phyloP scores from a whole-genome alignment of 1,140 invertebrate species.

The Sycophila sp. region DNA sequence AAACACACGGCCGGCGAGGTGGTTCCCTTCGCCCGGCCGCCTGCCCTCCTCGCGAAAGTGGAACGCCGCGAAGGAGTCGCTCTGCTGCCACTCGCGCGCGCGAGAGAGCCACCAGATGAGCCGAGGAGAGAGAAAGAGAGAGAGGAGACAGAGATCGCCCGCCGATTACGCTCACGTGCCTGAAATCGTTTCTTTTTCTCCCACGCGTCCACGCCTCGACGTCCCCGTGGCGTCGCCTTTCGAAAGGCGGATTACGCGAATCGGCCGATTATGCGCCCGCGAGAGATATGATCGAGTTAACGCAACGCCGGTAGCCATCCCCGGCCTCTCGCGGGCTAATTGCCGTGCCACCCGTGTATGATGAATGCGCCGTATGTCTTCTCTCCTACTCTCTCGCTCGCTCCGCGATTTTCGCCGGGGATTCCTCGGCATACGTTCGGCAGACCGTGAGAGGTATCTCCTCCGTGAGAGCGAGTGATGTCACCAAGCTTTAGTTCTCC shows the following conservation, averaged over 20 bases:
- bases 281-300: slow-evolving; percentile 26
- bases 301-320: slow-evolving; percentile 5
- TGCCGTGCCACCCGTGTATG: background rate
- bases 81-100: slow-evolving; percentile 33
- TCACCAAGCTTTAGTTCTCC: background rate
- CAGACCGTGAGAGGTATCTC: background rate
- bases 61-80: slow-evolving; percentile 65
- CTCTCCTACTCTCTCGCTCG: background rate
- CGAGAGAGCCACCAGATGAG: slow-evolving; percentile 18
- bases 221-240: slow-evolving; percentile 13
- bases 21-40: slow-evolving; percentile 37
- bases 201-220: slow-evolving; percentile 46
- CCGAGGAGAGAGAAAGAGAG: slow-evolving; percentile 33
- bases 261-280: slow-evolving; percentile 12
- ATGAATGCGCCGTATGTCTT: background rate
- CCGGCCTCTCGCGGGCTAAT: background rate
- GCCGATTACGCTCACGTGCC: slow-evolving; percentile 52
- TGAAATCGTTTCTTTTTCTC: slow-evolving; percentile 53
- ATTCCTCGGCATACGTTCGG: background rate
- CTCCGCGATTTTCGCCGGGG: background rate
- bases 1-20: slow-evolving; percentile 1
- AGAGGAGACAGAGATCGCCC: slow-evolving; percentile 42
- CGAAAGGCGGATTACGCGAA: slow-evolving; percentile 30
- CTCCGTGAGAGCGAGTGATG: background rate
- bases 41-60: slow-evolving; percentile 64